phyloP scores from a whole-genome alignment of 2,797 vertebrate genomes.

The Anniella stebbinsi region DNA sequence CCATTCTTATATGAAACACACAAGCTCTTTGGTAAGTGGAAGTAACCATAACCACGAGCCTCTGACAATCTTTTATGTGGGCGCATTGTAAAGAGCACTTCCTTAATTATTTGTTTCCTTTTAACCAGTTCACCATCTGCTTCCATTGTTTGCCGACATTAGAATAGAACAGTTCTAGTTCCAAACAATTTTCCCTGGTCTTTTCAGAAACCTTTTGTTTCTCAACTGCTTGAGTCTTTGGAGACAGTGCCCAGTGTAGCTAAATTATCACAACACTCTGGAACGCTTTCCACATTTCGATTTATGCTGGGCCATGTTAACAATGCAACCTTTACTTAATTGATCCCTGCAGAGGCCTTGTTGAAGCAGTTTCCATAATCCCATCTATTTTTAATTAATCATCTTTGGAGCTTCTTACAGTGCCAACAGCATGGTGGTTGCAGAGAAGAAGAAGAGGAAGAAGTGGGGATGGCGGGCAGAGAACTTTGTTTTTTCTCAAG shows the following conservation, averaged over 20 bases:
- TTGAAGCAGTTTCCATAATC: not conserved
- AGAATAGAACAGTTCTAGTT: not conserved
- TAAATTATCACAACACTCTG: conserved; percentile 19
- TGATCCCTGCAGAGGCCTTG: conserved; percentile 8
- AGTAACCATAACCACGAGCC: not conserved
- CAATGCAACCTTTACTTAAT: conserved; percentile 4
- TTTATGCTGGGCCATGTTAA: conserved; percentile 2
- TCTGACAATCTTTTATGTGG: too few species aligned
- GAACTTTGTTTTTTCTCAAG: not conserved
- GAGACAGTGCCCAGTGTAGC: not conserved
- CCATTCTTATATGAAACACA: not conserved
- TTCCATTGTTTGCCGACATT: not conserved
- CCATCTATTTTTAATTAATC: conserved; percentile 21
- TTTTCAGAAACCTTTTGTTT: conserved; percentile 7
- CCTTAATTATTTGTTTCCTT: not conserved
- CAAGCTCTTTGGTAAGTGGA: not conserved
- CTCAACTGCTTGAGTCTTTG: not conserved
- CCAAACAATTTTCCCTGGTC: not conserved
- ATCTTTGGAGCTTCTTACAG: not conserved
- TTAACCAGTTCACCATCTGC: not conserved
- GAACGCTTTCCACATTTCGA: not conserved
- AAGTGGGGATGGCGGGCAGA: too few species aligned
- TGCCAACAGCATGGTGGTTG: not conserved
- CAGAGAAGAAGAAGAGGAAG: not conserved
- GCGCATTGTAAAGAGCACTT: not conserved